A percentile compares a stretch with the other conserved stretches of the same genome.
These are phyloP conservation scores for Delichon dasypus DNA, from an alignment of 2,797 vertebrate genomes.

Conservation along the genomic window DNA sequence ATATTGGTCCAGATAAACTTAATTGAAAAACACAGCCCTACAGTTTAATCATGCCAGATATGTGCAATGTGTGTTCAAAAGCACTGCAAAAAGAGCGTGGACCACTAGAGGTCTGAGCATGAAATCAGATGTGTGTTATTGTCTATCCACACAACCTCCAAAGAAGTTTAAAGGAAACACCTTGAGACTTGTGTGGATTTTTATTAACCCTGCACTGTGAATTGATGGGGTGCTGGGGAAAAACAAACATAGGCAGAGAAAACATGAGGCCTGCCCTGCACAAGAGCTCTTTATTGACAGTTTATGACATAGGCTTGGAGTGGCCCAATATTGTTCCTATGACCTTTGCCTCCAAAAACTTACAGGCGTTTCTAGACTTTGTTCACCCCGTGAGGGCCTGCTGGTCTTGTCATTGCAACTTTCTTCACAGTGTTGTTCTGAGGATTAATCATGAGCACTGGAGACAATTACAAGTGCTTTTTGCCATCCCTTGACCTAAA, in stretches of 20 bases:
- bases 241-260: conserved; percentile 67
- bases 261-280: conserved; percentile 67
- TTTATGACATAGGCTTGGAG: conserved; percentile 72
- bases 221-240: conserved; percentile 69
- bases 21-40: background rate
- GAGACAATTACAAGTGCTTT: conserved; percentile 49
- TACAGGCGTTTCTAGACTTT: conserved; percentile 64
- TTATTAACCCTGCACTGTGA: conserved; percentile 67
- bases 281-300: conserved; percentile 75
- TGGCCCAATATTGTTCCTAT: conserved; percentile 44
- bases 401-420: conserved; percentile 24
- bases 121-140: background rate
- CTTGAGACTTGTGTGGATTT: conserved; percentile 67
- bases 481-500: conserved; percentile 5
- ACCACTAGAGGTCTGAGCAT: conserved; percentile 24
- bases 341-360: conserved; percentile 65
- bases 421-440: conserved; percentile 3
- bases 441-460: conserved; percentile 1
- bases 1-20: conserved; percentile 21
- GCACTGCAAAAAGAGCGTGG: background rate
- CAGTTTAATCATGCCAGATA: conserved; percentile 1
- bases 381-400: conserved; percentile 16
- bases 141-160: conserved; percentile 39
- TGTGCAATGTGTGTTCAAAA: background rate
- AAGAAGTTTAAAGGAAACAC: conserved; percentile 66